Conservation (phyloP, 2,888 invertebrate species). For the Erebia aethiops region DNA sequence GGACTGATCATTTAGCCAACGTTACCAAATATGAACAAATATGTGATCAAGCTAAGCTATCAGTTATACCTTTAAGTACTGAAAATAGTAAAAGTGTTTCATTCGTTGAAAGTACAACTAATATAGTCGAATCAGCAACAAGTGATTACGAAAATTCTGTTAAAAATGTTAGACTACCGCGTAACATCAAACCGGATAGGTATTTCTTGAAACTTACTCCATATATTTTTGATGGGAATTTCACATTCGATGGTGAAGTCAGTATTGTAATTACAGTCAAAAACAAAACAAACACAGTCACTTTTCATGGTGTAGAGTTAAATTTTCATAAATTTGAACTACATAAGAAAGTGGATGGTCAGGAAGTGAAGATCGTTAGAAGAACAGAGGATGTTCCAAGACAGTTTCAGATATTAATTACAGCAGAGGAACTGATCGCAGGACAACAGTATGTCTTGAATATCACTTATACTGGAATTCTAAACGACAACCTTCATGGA, state of each 20-base stretch:
- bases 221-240: constrained; percentile 88
- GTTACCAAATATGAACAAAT: constrained; percentile 74
- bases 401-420: constrained; percentile 87
- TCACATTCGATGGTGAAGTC: constrained; percentile 89
- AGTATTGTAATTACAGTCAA: constrained; percentile 84
- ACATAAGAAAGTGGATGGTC: constrained; percentile 65
- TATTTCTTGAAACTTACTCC: constrained; percentile 89
- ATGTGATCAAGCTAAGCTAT: constrained; percentile 70
- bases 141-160: constrained; percentile 49
- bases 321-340: constrained; percentile 84
- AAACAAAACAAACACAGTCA: constrained; percentile 85
- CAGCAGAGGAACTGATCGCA: constrained; percentile 81
- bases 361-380: constrained; percentile 58
- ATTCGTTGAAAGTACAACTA: constrained; percentile 62
- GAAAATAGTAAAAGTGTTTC: constrained; percentile 67
- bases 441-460: constrained; percentile 86
- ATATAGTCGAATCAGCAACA: constrained; percentile 43
- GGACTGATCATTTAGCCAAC: constrained; percentile 71
- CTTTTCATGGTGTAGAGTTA: constrained; percentile 89
- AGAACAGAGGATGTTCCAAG: constrained; percentile 83
- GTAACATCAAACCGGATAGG: constrained; percentile 85
- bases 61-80: constrained; percentile 69
- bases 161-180: constrained; percentile 87
- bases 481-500: constrained; percentile 90
- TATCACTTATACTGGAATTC: constrained; percentile 87